Evolutionary conservation across 1,140 invertebrate genomes (phyloP).

Genomic region (Mylabris phalerata): DNA sequence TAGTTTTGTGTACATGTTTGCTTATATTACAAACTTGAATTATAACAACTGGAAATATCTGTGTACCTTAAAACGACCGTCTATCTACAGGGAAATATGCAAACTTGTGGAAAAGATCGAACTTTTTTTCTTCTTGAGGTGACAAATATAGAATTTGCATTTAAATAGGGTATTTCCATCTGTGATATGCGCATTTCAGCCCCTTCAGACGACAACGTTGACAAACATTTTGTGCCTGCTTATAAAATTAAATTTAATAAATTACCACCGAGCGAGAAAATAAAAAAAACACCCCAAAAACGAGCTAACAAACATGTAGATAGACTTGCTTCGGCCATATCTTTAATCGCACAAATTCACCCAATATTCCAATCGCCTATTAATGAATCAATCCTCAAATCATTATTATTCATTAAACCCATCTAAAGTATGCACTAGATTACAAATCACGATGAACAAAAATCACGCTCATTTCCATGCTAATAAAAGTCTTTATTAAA

Average conservation of each 20-base stretch:
- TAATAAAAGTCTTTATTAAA: too few relatives aligned
- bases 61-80: conserved; percentile 9
- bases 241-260: conserved; percentile 28
- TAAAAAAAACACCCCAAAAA: too few relatives aligned
- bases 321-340: too few relatives aligned
- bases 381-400: too few relatives aligned
- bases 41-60: conserved; percentile 8
- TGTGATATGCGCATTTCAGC: conserved; percentile 45
- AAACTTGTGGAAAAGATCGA: conserved; percentile 37
- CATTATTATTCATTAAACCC: too few relatives aligned
- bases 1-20: not conserved
- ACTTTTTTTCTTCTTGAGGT: conserved; percentile 44
- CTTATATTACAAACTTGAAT: not conserved
- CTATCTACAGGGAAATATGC: conserved; percentile 39
- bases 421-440: too few relatives aligned
- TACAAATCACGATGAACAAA: too few relatives aligned
- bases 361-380: too few relatives aligned
- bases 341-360: too few relatives aligned
- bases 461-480: too few relatives aligned
- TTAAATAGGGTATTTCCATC: conserved; percentile 64
- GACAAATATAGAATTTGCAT: conserved; percentile 67
- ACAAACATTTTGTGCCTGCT: conserved; percentile 34
- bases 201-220: conserved; percentile 24
- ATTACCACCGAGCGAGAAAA: not conserved
- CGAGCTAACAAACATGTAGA: not conserved